Evolutionary conservation across 2,113 vertebrate species (phyloP).

Genomic region (Rhipidura dahli): DNA sequence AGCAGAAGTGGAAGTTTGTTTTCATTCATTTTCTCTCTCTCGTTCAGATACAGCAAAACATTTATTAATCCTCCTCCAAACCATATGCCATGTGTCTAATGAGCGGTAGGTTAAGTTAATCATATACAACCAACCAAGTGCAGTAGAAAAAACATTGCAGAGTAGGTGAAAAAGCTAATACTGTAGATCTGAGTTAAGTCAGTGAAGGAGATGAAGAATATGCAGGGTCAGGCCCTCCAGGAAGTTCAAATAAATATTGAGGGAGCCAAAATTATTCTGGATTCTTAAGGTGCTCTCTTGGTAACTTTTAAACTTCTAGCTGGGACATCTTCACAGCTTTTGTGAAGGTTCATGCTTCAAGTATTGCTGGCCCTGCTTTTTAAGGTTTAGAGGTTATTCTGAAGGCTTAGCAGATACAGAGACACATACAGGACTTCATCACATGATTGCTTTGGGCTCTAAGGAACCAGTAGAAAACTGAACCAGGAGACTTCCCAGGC

Average conservation of each 20-base stretch:
- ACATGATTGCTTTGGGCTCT: neutral
- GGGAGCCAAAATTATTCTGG: neutral
- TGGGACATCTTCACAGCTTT: neutral
- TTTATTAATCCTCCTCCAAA: conserved; percentile 80
- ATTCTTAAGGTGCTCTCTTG: neutral
- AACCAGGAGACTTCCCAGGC: neutral
- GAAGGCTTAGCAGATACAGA: neutral
- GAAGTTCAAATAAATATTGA: neutral
- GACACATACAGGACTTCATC: neutral
- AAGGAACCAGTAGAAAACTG: neutral
- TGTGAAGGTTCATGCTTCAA: neutral
- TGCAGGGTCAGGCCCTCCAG: neutral
- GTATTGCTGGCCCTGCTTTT: neutral
- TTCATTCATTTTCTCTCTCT: conserved; percentile 70
- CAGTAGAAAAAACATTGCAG: neutral
- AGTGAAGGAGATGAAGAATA: neutral
- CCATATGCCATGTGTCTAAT: conserved; percentile 76
- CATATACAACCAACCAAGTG: conserved; percentile 67
- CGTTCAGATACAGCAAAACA: conserved; percentile 71
- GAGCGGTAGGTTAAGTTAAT: conserved; percentile 71
- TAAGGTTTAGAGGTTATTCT: neutral
- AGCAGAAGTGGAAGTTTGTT: conserved; percentile 73
- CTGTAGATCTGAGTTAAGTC: neutral
- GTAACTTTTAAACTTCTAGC: neutral
- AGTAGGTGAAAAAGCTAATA: neutral